Evolutionary conservation across 2,113 vertebrate species (phyloP), one percentile per base, ranked within the genome.

Genomic region (Hucho hucho): DNA sequence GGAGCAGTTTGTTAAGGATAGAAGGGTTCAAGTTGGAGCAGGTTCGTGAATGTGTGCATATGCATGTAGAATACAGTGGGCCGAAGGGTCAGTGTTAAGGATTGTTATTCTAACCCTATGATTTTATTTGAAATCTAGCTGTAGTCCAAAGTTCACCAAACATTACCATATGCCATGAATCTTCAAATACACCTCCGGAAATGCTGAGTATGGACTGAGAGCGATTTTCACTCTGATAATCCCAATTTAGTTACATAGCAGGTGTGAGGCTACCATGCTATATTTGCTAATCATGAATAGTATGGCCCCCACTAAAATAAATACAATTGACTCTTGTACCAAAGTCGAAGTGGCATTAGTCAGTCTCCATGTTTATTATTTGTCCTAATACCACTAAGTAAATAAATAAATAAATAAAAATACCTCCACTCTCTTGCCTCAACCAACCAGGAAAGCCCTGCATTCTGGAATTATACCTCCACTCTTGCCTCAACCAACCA

Each of bases 1-100:
- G 75, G 28, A 68, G 77, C 85, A 86, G 88, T 83, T 81, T 81
- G 78, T 24, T 84, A 24, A 22, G 69, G 26, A 24, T 18, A 53
- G 49, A 53, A 53, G 3, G 14, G 63, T 53, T 14, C 11, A 49
- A 49, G 12, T 4, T 16, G 0, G 47, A 64, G 9, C 63, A 64
- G 24, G 12, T 64, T 64, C 3, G 63, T 64, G 63, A 37, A 37
- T 37, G 2, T 37, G 37, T 37, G 7, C 7, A 9, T 37, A 37
- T 37, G 7, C 7, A 14, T 20, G 68, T 64, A 65, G 26, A 61
- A 65, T 70, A 5, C 72, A 73, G 78, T 70, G 61, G 58, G 14
- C n/a, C 46, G 61, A 6, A 59, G 71, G 75, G 68, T 83, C 32
- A 56, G 69, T 83, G 79, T 81, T 82, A 79, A 1, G 83, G 81